Conservation (phyloP, 1,140 invertebrate species). For the Drosophila orena region DNA sequence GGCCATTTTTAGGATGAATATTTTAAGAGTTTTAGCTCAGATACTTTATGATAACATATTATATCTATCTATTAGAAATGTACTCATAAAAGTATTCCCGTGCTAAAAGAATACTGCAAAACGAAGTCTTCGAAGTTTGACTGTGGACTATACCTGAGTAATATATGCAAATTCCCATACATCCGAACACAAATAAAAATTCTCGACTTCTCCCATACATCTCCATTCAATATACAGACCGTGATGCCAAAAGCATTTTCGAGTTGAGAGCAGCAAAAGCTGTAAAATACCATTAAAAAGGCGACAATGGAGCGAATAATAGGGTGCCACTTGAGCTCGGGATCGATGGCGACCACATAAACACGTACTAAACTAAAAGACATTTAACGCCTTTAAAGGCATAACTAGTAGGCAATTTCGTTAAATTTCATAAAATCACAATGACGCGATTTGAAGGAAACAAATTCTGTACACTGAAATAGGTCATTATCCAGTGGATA, state of each 20-base stretch:
- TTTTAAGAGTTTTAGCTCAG: no score
- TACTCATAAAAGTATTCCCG: no score
- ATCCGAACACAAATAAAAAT: conserved; percentile 16
- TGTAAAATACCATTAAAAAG: conserved; percentile 62
- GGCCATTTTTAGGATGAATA: no score
- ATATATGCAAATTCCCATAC: conserved; percentile 27
- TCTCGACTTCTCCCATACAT: conserved; percentile 55
- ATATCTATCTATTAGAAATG: neutral
- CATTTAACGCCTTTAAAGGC: neutral
- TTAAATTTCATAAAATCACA: no score
- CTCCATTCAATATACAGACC: conserved; percentile 64
- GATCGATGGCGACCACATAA: conserved; percentile 14
- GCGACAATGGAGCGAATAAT: neutral
- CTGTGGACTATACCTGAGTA: conserved; percentile 15
- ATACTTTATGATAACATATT: neutral
- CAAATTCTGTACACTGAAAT: no score
- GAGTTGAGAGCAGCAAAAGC: conserved; percentile 53
- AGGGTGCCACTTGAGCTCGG: neutral
- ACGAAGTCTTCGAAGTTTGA: neutral
- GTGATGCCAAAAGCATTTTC: conserved; percentile 48
- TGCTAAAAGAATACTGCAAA: no score
- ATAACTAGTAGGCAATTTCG: no score
- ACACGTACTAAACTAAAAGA: conserved; percentile 12
- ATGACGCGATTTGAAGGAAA: no score
- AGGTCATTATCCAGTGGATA: no score